These are phyloP conservation scores for Dryobota labecula DNA, from an alignment of 2,888 invertebrate genomes.

Conservation along the genomic window DNA sequence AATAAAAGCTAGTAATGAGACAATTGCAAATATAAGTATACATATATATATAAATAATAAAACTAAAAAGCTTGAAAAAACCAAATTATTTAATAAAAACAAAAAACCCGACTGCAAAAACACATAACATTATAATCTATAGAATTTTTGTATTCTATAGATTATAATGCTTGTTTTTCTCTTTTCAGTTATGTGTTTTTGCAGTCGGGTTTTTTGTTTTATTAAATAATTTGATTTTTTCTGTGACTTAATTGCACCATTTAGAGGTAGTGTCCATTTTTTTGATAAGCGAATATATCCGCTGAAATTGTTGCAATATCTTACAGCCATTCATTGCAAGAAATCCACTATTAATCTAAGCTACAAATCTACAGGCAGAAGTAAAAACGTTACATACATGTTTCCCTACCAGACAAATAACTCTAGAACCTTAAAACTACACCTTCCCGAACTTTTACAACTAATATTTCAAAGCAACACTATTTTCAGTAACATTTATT, in stretches of 20 bases:
- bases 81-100: no score
- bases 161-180: no score
- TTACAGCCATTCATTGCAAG: background rate
- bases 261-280: background rate
- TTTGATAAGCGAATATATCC: background rate
- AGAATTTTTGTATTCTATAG: no score
- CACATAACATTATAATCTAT: no score
- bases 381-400: background rate
- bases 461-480: conserved; percentile 52
- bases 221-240: no score
- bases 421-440: background rate
- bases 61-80: no score
- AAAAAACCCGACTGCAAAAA: no score
- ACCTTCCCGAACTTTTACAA: conserved; percentile 8
- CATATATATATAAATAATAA: no score
- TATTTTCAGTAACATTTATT: conserved; percentile 63
- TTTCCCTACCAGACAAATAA: conserved; percentile 15
- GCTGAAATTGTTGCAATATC: background rate
- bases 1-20: no score
- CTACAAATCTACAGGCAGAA: background rate
- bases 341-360: background rate
- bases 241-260: background rate
- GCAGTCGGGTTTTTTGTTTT: no score
- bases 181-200: no score
- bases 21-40: no score